These are phyloP conservation scores for Holocentrus rufus DNA, from an alignment of 2,797 vertebrate species.

Conservation along the genomic window DNA sequence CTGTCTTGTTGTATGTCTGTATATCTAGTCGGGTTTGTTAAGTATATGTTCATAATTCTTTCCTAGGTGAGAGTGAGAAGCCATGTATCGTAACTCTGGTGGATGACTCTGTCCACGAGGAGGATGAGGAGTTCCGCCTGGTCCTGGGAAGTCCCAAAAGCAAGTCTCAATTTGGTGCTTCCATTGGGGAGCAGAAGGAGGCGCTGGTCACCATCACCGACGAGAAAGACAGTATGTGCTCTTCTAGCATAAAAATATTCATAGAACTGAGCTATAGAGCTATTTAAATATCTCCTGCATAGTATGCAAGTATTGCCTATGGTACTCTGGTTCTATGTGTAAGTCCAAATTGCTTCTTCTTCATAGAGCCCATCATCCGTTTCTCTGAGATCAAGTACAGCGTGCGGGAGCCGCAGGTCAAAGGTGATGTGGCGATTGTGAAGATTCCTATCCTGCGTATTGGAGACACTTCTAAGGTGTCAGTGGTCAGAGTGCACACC, in stretches of 20 bases:
- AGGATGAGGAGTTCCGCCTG: slow-evolving; percentile 89
- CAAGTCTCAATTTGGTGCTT: slow-evolving; percentile 83
- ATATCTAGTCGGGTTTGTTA: neutral
- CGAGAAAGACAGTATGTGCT: slow-evolving; percentile 86
- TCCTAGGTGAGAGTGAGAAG: slow-evolving; percentile 87
- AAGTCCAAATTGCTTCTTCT: slow-evolving; percentile 4
- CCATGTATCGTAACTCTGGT: slow-evolving; percentile 84
- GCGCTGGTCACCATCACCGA: slow-evolving; percentile 84
- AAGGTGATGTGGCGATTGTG: slow-evolving; percentile 79
- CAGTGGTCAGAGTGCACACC: slow-evolving; percentile 88
- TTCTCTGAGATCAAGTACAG: slow-evolving; percentile 90
- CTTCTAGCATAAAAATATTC: neutral
- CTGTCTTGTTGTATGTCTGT: neutral
- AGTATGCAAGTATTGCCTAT: neutral
- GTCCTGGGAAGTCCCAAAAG: slow-evolving; percentile 85
- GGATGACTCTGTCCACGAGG: slow-evolving; percentile 86
- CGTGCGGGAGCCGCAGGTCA: slow-evolving; percentile 84
- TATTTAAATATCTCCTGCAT: too few relatives aligned
- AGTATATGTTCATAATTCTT: neutral
- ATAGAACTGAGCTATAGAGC: too few relatives aligned
- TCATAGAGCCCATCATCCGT: slow-evolving; percentile 86
- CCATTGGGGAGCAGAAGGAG: slow-evolving; percentile 86
- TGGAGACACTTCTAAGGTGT: slow-evolving; percentile 88
- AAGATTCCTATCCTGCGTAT: slow-evolving; percentile 84
- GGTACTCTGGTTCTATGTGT: neutral